phyloP scores from a whole-genome alignment of 2,888 invertebrate species.

The Thereva nobilitata region DNA sequence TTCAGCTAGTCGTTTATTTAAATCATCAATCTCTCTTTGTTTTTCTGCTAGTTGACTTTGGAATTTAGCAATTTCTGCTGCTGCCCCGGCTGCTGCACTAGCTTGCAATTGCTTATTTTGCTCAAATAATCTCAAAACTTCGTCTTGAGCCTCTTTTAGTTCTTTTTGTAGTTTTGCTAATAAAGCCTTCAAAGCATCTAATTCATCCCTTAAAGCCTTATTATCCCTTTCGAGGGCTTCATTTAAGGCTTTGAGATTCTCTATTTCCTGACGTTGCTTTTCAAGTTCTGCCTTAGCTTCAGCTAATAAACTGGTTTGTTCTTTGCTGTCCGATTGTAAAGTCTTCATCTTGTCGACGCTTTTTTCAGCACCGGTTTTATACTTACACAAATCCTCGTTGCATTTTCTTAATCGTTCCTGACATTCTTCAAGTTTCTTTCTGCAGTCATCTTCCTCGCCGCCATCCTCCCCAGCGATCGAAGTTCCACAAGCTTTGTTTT shows the following conservation, averaged over 20 bases:
- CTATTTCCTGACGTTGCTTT: not conserved
- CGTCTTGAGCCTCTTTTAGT: not conserved
- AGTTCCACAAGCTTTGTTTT: not conserved
- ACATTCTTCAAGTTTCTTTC: not conserved
- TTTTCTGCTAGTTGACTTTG: not conserved
- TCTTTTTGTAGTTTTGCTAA: not conserved
- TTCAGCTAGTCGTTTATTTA: slow-evolving; percentile 4
- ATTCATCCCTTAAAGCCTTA: not conserved
- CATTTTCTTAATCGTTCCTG: not conserved
- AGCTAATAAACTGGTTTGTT: too few relatives aligned
- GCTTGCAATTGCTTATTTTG: too few relatives aligned
- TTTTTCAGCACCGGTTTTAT: not conserved
- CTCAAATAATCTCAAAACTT: not conserved
- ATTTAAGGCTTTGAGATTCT: not conserved
- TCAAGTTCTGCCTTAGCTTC: too few relatives aligned
- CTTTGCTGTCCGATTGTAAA: too few relatives aligned
- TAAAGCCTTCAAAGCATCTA: not conserved
- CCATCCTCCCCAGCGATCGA: not conserved
- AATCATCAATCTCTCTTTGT: not conserved
- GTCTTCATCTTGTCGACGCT: too few relatives aligned
- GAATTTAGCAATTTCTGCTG: not conserved
- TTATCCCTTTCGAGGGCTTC: too few relatives aligned
- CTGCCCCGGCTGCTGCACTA: too few relatives aligned
- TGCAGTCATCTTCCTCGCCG: not conserved
- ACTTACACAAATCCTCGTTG: not conserved